Conservation (phyloP, 2,113 vertebrate species). For the Centropus bengalensis region DNA sequence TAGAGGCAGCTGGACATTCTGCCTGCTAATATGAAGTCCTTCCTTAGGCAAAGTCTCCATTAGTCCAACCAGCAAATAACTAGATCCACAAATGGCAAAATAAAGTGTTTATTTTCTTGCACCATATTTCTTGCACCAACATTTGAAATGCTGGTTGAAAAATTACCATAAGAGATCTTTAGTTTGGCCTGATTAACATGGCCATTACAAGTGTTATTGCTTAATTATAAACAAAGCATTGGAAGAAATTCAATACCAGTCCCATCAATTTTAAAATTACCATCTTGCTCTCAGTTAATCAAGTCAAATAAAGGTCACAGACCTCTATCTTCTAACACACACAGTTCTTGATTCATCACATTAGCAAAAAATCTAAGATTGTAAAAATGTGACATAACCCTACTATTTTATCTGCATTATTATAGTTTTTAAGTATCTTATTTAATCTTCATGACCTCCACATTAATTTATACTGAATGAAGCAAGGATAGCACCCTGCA, state of each 20-base stretch:
- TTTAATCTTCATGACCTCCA: conserved; percentile 63
- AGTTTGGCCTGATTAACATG: conserved; percentile 10
- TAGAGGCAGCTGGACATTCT: neutral
- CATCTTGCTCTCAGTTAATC: conserved; percentile 82
- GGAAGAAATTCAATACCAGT: conserved; percentile 50
- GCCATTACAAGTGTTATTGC: conserved; percentile 44
- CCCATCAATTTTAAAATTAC: conserved; percentile 83
- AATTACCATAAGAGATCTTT: conserved; percentile 11
- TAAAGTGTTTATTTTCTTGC: neutral
- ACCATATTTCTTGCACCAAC: neutral
- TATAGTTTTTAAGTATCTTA: conserved; percentile 58
- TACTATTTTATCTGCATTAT: conserved; percentile 4
- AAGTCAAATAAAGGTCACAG: conserved; percentile 86
- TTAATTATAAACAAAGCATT: conserved; percentile 73
- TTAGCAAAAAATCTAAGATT: conserved; percentile 67
- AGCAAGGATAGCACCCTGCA: neutral
- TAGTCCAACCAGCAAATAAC: neutral
- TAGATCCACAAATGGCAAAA: neutral
- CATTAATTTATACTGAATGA: conserved; percentile 28
- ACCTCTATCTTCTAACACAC: conserved; percentile 86
- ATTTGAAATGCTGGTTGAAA: neutral
- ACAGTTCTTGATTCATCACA: conserved; percentile 48
- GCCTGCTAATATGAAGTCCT: neutral
- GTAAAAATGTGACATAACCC: conserved; percentile 54
- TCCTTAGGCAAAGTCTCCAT: neutral